phyloP scores from a whole-genome alignment of 1,140 invertebrate genomes.

The Geopemphigus sp. region DNA sequence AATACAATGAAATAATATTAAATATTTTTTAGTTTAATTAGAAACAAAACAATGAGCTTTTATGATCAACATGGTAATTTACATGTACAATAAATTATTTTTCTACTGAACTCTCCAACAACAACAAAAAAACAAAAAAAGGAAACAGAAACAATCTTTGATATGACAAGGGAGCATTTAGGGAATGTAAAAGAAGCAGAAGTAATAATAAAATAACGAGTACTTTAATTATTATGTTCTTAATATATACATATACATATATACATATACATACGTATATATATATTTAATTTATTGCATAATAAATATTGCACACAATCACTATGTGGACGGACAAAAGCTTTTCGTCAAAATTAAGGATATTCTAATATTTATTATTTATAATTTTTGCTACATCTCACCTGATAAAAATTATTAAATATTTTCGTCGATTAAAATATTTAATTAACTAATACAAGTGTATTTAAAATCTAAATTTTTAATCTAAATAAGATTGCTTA shows the following conservation, averaged over 20 bases:
- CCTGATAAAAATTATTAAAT: constrained; percentile 10
- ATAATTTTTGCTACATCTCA: background rate
- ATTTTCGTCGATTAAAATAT: constrained; percentile 9
- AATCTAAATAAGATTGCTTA: constrained; percentile 18
- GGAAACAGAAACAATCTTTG: background rate
- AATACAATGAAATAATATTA: constrained; percentile 28
- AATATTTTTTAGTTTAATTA: constrained; percentile 12
- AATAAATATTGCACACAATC: constrained; percentile 47
- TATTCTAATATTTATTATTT: constrained; percentile 32
- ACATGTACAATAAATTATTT: constrained; percentile 12
- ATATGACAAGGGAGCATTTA: background rate
- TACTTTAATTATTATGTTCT: background rate
- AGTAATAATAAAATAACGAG: constrained; percentile 26
- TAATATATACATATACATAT: background rate
- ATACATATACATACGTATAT: background rate
- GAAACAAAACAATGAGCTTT: constrained; percentile 48
- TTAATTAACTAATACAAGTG: constrained; percentile 33
- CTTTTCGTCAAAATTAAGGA: constrained; percentile 33
- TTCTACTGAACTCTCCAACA: background rate
- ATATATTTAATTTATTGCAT: constrained; percentile 35
- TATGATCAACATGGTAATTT: constrained; percentile 43
- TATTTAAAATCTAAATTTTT: constrained; percentile 20
- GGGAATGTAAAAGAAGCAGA: constrained; percentile 46
- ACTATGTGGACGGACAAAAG: constrained; percentile 45
- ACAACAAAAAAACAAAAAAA: constrained; percentile 29